phyloP scores from a whole-genome alignment of 2,888 invertebrate genomes.

The Ectemnius cavifrons region DNA sequence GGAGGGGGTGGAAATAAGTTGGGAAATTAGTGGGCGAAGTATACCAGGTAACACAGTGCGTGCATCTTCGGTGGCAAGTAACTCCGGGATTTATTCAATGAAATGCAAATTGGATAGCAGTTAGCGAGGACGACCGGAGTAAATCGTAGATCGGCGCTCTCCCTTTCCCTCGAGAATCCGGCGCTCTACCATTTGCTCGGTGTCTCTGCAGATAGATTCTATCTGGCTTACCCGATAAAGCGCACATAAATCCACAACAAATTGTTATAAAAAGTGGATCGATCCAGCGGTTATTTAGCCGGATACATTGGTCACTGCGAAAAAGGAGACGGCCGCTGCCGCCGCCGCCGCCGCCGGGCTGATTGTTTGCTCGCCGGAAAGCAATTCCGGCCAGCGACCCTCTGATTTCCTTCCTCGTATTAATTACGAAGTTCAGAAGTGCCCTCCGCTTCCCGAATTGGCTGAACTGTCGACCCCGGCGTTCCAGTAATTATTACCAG shows the following conservation, averaged over 20 bases:
- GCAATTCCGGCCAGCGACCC: constrained; percentile 35
- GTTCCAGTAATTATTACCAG: constrained; percentile 28
- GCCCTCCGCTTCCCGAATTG: constrained; percentile 20
- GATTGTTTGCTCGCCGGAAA: constrained; percentile 49
- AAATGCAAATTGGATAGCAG: constrained; percentile 71
- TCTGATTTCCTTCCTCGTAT: constrained; percentile 38
- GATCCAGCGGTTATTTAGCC: constrained; percentile 55
- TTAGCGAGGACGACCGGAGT: constrained; percentile 60
- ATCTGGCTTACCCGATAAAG: constrained; percentile 55
- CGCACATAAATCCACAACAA: constrained; percentile 63
- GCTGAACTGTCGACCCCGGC: constrained; percentile 24
- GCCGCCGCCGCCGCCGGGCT: neutral
- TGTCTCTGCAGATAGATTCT: constrained; percentile 6
- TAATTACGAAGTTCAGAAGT: constrained; percentile 36
- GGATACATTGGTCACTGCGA: constrained; percentile 30
- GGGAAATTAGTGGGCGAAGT: constrained; percentile 27
- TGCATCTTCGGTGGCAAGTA: constrained; percentile 18
- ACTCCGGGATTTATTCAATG: constrained; percentile 62
- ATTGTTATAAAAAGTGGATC: constrained; percentile 63
- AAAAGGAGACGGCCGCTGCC: neutral
- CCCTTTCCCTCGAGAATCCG: constrained; percentile 24
- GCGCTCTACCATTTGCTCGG: neutral
- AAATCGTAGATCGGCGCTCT: constrained; percentile 43
- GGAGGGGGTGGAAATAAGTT: neutral
- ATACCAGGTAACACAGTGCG: constrained; percentile 33